Base-by-base conservation (phyloP, 2,113 vertebrate species). In the Hirundichthys speculiger region DNA sequence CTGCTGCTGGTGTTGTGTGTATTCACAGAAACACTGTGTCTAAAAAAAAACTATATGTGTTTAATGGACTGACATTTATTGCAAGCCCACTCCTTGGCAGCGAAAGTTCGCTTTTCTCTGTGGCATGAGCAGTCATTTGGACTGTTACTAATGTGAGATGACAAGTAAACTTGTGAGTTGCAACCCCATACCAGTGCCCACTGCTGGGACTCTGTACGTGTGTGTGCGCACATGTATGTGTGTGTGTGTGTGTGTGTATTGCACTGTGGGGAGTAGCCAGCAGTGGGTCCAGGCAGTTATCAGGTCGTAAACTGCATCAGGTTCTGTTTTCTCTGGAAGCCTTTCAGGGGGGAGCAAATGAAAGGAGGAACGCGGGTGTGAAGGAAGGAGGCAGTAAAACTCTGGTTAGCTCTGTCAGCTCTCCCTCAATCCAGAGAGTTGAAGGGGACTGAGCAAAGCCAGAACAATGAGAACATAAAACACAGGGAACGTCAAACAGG, bases 261-360 rank as follows among this genome's bases (percentile, higher is more conserved):
- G 74, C 38, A 6, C 41, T 48, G 57, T 39, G 55, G 62, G 68
- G 59, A 79, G 71, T 8, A 62, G 46, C 71, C 59, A 75, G 59
- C 60, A 60, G 73, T 61, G 69, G 51, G 79, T 90, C 84, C 80
- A 83, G 86, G 79, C 88, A 89, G 86, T 87, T 90, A 80, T 88
- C 75, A 84, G 89, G 84, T 80, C 88, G 73, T 83, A 82, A 86
- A 86, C 79, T 79, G 69, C 89, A 83, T 75, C 82, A 89, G 88
- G 87, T 86, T 82, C 77, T 94, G 88, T 93, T 94, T 94, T 91
- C 85, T 89, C 85, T 92, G 90, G 89, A 89, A 91, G 71, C 54
- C 81, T 82, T 65, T 60, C 75, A 71, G 50, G 73, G 86, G 41
- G 45, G 82, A 68, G 57, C 18, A 57, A 60, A 59, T 61, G 55